These are phyloP conservation scores for Apocrypta bakeri DNA, from an alignment of 1,140 invertebrate species.

Conservation along the genomic window DNA sequence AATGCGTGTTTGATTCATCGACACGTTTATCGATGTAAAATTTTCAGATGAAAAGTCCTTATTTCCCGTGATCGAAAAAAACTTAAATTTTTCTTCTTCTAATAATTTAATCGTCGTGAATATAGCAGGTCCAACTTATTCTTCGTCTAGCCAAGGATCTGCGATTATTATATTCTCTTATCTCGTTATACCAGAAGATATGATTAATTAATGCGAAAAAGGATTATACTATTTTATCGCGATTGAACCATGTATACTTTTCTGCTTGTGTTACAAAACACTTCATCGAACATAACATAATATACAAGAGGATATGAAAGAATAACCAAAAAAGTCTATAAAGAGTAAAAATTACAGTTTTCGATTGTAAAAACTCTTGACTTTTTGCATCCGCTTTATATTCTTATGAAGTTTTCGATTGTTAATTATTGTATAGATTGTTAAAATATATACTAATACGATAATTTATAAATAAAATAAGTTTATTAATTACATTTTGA, in stretches of 20 bases:
- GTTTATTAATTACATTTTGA: constrained; percentile 2
- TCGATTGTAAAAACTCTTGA: constrained; percentile 1
- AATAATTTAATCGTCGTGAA: neutral
- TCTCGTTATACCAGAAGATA: neutral
- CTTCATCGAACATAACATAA: too few species aligned
- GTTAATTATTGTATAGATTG: constrained; percentile 15
- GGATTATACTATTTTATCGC: neutral
- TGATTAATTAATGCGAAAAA: neutral
- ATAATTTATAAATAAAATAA: neutral
- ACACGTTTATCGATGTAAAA: constrained; percentile 54
- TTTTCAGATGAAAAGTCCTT: neutral
- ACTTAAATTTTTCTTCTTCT: neutral
- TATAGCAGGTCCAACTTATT: neutral
- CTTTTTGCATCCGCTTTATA: neutral
- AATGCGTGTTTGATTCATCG: constrained; percentile 68
- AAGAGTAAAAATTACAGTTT: neutral
- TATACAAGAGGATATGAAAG: too few species aligned
- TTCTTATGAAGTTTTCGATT: constrained; percentile 8
- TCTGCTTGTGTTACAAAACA: neutral
- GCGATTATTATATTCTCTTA: neutral
- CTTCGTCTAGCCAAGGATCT: neutral
- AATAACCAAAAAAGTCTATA: neutral
- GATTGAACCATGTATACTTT: neutral
- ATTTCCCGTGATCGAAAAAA: constrained; percentile 32
- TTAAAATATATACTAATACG: constrained; percentile 6